These are phyloP conservation scores for Andrena bucephala DNA, from an alignment of 2,888 invertebrate species.

Conservation along the genomic window DNA sequence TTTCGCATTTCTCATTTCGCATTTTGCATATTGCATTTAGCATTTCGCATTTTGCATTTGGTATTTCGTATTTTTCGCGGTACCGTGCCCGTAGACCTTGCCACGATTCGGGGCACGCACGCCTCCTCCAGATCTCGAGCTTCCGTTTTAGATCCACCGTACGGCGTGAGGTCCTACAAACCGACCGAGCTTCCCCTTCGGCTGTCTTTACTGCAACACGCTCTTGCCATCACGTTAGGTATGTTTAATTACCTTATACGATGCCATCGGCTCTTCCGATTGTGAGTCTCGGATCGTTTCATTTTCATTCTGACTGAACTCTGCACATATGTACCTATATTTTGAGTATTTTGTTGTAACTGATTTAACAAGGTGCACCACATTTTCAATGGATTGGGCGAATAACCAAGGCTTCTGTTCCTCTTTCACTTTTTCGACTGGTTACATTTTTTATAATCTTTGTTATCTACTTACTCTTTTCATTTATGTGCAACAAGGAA, in stretches of 20 bases:
- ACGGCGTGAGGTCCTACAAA: neutral
- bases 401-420: no score
- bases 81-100: neutral
- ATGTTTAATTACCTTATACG: slow-evolving; percentile 25
- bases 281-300: no score
- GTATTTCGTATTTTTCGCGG: slow-evolving; percentile 7
- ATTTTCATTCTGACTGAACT: no score
- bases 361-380: no score
- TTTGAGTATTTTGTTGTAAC: no score
- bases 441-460: no score
- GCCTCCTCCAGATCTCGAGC: neutral
- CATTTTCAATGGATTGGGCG: no score
- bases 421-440: no score
- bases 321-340: no score
- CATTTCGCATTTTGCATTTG: neutral
- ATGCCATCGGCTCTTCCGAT: no score
- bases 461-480: no score
- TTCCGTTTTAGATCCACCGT: neutral
- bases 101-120: neutral
- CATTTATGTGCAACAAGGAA: no score
- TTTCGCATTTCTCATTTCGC: slow-evolving; percentile 67
- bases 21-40: slow-evolving; percentile 35
- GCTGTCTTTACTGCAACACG: neutral
- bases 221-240: slow-evolving; percentile 21
- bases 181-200: neutral